A percentile compares a stretch with the other conserved stretches of the same genome.
phyloP scores from a whole-genome alignment of 2,113 vertebrate genomes.

The Zootoca vivipara region DNA sequence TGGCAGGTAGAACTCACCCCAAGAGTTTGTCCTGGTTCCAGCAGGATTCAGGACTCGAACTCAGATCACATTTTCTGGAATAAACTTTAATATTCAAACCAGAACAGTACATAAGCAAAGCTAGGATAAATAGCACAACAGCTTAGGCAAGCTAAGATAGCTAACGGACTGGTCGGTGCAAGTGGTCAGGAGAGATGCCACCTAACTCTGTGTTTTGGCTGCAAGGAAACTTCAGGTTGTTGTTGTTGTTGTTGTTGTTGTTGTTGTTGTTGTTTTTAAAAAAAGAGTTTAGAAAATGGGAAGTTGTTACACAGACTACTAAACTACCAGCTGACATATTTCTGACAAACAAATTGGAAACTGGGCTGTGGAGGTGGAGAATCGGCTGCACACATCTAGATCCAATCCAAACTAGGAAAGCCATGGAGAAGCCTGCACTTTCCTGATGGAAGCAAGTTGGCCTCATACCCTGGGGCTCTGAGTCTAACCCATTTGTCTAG shows the following conservation, averaged over 20 bases:
- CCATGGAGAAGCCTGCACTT: not conserved
- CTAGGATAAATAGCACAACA: too few relatives aligned
- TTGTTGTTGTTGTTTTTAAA: not conserved
- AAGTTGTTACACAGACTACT: not conserved
- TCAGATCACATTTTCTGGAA: too few relatives aligned
- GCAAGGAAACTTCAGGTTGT: not conserved
- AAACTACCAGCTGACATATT: not conserved
- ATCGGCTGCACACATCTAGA: not conserved
- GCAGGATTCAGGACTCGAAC: too few relatives aligned
- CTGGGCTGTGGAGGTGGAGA: not conserved
- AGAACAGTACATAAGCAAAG: too few relatives aligned
- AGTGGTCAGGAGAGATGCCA: not conserved
- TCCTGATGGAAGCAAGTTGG: not conserved
- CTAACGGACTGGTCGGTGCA: not conserved
- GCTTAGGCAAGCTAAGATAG: too few relatives aligned
- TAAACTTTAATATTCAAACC: too few relatives aligned
- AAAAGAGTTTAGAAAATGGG: not conserved
- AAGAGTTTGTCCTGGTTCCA: too few relatives aligned
- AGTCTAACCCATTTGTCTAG: conserved; percentile 7
- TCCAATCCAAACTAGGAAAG: not conserved
- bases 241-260: too few relatives aligned
- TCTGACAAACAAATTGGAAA: not conserved
- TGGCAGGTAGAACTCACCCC: too few relatives aligned
- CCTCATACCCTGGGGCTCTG: not conserved
- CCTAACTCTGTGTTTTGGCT: not conserved